These are phyloP conservation scores for Petaurus breviceps DNA, from an alignment of 2,113 vertebrate species.

Conservation along the genomic window DNA sequence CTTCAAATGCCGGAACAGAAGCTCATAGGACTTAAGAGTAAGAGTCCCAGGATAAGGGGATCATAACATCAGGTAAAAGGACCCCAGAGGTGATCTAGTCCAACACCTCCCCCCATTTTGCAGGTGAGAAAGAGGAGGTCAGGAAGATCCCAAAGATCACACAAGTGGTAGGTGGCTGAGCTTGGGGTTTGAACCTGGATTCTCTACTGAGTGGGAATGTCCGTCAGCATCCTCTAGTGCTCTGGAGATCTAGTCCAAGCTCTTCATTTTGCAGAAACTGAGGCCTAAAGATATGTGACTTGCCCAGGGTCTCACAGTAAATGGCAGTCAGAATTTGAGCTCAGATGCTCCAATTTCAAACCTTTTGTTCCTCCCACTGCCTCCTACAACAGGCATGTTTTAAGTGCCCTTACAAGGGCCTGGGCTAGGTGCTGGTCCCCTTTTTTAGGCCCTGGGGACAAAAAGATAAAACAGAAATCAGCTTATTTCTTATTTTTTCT, in stretches of 20 bases:
- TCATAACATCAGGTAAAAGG: background rate
- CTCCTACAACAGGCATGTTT: too few relatives aligned
- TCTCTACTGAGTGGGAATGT: background rate
- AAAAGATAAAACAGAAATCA: too few relatives aligned
- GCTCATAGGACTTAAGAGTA: background rate
- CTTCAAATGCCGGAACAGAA: conserved; percentile 70
- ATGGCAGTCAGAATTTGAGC: background rate
- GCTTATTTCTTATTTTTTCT: too few relatives aligned
- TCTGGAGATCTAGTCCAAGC: background rate
- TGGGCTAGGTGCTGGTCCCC: too few relatives aligned
- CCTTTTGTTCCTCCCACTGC: too few relatives aligned
- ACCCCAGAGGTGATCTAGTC: background rate
- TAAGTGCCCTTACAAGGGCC: too few relatives aligned
- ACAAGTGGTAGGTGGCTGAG: background rate
- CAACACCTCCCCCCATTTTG: too few relatives aligned
- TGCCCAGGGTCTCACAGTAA: background rate
- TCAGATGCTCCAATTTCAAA: too few relatives aligned
- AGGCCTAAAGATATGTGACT: background rate
- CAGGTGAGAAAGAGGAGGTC: background rate
- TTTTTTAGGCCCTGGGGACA: too few relatives aligned
- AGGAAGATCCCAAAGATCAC: background rate
- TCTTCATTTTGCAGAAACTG: background rate
- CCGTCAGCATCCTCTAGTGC: background rate
- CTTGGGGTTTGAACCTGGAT: background rate
- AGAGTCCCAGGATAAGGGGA: background rate